Percentiles rank a stretch among this genome's conserved stretches.
These are phyloP conservation scores for Megastigmus dorsalis DNA, from an alignment of 2,888 invertebrate species.

Conservation along the genomic window DNA sequence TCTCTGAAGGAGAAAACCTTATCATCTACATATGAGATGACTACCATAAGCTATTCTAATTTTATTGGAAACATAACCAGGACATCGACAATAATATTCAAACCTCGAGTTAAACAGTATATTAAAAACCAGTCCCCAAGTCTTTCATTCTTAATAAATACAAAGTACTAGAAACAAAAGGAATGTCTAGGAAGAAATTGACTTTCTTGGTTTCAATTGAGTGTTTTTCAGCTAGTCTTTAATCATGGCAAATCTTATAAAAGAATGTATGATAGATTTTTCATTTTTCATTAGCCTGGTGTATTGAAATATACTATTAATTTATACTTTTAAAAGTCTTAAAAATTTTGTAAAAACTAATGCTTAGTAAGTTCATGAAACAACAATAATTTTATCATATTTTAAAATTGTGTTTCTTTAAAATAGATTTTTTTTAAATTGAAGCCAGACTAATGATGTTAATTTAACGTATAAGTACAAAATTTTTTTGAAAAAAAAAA, in stretches of 20 bases:
- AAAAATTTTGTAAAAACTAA: constrained; percentile 27
- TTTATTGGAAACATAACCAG: constrained; percentile 48
- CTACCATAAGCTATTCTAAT: constrained; percentile 37
- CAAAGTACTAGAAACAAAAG: constrained; percentile 60
- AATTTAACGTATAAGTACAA: constrained; percentile 25
- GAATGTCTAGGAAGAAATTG: constrained; percentile 64
- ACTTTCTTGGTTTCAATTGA: constrained; percentile 25
- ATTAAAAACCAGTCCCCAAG: constrained; percentile 53
- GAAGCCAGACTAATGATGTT: background rate
- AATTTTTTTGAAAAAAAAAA: constrained; percentile 4
- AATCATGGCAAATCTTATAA: constrained; percentile 33
- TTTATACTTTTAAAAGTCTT: constrained; percentile 21
- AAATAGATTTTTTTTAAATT: constrained; percentile 6
- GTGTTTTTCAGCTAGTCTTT: constrained; percentile 42
- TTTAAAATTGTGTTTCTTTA: background rate
- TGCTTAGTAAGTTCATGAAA: constrained; percentile 21
- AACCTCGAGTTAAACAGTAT: constrained; percentile 25
- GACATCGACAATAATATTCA: constrained; percentile 35
- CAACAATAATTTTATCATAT: background rate
- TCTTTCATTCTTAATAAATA: constrained; percentile 69
- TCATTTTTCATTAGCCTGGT: constrained; percentile 1
- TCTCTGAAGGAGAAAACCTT: constrained; percentile 27
- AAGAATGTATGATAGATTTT: constrained; percentile 4
- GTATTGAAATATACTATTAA: background rate
- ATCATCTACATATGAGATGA: constrained; percentile 35